phyloP scores from a whole-genome alignment of 2,888 invertebrate genomes.

The Volucella inflata region DNA sequence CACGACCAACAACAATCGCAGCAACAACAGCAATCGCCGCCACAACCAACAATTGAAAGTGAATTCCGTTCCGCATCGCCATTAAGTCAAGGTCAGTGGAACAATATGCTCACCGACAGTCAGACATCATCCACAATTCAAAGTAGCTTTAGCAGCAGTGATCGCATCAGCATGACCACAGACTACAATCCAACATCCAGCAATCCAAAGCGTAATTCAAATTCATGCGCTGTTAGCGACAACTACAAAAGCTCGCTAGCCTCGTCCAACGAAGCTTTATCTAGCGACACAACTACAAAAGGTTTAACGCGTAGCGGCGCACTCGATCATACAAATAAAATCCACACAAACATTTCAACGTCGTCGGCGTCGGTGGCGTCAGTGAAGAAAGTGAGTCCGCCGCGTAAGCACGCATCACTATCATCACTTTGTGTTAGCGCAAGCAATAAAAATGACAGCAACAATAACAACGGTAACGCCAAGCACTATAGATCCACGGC shows the following conservation, averaged over 20 bases:
- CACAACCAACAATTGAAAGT: constrained; percentile 66
- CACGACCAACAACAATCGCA: constrained; percentile 50
- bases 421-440: constrained; percentile 66
- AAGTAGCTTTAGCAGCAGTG: constrained; percentile 78
- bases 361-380: constrained; percentile 48
- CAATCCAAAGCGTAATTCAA: constrained; percentile 82
- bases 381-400: constrained; percentile 81
- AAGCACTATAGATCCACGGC: constrained; percentile 76
- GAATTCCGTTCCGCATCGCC: constrained; percentile 74
- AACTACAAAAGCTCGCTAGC: constrained; percentile 80
- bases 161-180: constrained; percentile 79
- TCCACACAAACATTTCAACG: constrained; percentile 58
- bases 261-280: constrained; percentile 80
- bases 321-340: constrained; percentile 48
- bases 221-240: constrained; percentile 77
- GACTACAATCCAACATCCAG: constrained; percentile 80
- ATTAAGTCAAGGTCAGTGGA: constrained; percentile 79
- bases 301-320: constrained; percentile 49
- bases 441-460: constrained; percentile 75
- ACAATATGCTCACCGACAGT: constrained; percentile 78
- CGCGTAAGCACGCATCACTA: constrained; percentile 81
- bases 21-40: constrained; percentile 55
- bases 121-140: constrained; percentile 80
- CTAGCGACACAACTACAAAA: constrained; percentile 69
- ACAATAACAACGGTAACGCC: constrained; percentile 58